These are phyloP conservation scores for Melipona quadrifasciata DNA, from an alignment of 1,140 invertebrate genomes.

Conservation along the genomic window DNA sequence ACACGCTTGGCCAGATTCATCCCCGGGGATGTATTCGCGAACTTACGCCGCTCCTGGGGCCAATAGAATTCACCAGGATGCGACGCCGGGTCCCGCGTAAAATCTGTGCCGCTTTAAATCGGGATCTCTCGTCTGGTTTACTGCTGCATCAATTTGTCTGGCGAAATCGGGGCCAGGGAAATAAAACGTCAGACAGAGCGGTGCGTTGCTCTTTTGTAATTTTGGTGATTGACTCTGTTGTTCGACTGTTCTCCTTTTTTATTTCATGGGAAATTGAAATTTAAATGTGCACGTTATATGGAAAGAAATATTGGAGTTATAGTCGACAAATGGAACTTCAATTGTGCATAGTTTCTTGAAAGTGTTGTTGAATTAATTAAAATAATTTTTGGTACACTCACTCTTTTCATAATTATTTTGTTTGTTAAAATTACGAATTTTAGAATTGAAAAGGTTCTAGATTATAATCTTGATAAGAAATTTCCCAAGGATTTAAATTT, in stretches of 20 bases:
- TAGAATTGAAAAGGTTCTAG: no score
- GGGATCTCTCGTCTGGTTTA: background rate
- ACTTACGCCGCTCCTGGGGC: conserved; percentile 64
- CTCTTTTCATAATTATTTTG: no score
- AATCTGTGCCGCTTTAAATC: conserved; percentile 26
- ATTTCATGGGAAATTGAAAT: background rate
- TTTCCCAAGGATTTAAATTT: no score
- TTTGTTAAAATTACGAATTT: no score
- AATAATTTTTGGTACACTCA: no score
- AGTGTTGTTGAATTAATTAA: no score
- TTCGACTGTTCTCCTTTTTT: background rate
- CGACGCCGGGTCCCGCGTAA: conserved; percentile 9
- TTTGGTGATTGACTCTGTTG: background rate
- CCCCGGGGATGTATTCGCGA: conserved; percentile 61
- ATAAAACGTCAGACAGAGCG: background rate
- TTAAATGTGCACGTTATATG: background rate
- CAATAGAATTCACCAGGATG: conserved; percentile 37
- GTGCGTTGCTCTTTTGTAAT: background rate
- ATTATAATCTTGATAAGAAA: no score
- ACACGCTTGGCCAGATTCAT: conserved; percentile 57
- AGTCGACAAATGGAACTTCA: background rate
- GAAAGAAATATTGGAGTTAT: background rate
- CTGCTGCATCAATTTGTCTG: background rate
- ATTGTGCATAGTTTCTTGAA: no score
- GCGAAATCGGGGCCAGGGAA: background rate